A percentile compares a stretch with the other conserved stretches of the same genome.
These are phyloP conservation scores for Ridgeia piscesae DNA, from an alignment of 1,140 invertebrate species.

Conservation along the genomic window DNA sequence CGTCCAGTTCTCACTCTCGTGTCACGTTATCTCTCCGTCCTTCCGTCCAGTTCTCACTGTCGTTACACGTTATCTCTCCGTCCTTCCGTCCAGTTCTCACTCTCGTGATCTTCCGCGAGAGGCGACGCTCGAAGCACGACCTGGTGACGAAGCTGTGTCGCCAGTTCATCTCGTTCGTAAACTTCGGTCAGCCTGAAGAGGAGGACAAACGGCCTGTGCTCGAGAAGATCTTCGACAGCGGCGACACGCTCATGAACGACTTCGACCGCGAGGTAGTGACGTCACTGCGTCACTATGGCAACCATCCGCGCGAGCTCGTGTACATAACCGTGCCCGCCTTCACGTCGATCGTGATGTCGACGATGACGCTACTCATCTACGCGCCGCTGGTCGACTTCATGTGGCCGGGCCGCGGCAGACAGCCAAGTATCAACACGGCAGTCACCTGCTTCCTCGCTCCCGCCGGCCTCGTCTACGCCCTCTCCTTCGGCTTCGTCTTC, in stretches of 20 bases:
- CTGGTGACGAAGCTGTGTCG: not conserved
- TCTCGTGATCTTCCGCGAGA: not conserved
- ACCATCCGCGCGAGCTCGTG: not conserved
- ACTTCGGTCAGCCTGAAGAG: not conserved
- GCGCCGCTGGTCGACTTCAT: constrained; percentile 16
- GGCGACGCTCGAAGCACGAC: not conserved
- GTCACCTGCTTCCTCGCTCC: constrained; percentile 43
- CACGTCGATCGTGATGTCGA: not conserved
- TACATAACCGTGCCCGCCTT: not conserved
- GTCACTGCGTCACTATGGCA: not conserved
- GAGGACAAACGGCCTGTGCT: not conserved
- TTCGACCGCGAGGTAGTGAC: not conserved
- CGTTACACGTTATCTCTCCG: not conserved
- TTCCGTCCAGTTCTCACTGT: no score
- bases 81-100: not conserved
- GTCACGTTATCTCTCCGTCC: no score
- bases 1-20: no score
- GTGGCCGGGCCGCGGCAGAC: constrained; percentile 25
- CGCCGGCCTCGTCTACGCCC: constrained; percentile 44
- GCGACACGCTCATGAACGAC: not conserved
- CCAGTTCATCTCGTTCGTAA: not conserved
- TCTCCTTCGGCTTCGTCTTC: constrained; percentile 44
- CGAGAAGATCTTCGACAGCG: not conserved
- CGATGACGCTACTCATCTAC: not conserved
- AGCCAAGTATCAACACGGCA: constrained; percentile 41